These are phyloP conservation scores for Gandaritis pyraliata DNA, from an alignment of 2,888 invertebrate genomes.

Conservation along the genomic window DNA sequence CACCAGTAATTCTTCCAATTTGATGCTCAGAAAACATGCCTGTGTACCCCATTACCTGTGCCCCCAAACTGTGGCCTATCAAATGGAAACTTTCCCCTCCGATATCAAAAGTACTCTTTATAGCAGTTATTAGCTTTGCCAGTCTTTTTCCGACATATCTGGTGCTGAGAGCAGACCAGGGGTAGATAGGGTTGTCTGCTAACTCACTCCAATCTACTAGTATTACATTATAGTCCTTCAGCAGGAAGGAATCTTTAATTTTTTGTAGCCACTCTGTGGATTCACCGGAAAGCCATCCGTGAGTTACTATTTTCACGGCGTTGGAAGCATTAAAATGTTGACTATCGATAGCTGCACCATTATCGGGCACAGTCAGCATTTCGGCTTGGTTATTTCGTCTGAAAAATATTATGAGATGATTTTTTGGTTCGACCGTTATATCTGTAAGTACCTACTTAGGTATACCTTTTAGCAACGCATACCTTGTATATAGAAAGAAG, in stretches of 20 bases:
- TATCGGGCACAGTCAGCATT: constrained; percentile 52
- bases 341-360: constrained; percentile 55
- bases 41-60: constrained; percentile 85
- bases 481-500: constrained; percentile 79
- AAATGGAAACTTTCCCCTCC: constrained; percentile 62
- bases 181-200: constrained; percentile 68
- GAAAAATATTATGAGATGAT: constrained; percentile 33
- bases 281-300: constrained; percentile 80
- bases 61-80: constrained; percentile 85
- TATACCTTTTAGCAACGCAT: neutral
- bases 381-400: constrained; percentile 65
- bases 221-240: constrained; percentile 78
- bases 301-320: constrained; percentile 78
- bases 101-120: constrained; percentile 51
- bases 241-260: constrained; percentile 73
- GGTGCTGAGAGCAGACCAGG: constrained; percentile 71
- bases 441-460: too few relatives aligned
- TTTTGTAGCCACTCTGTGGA: constrained; percentile 63
- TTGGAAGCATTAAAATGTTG: constrained; percentile 69
- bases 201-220: constrained; percentile 77
- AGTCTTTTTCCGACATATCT: constrained; percentile 71
- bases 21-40: constrained; percentile 74
- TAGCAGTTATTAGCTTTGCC: constrained; percentile 59
- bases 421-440: too few relatives aligned
- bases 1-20: constrained; percentile 85